phyloP scores from a whole-genome alignment of 2,888 invertebrate species.

The Polydrusus cervinus region DNA sequence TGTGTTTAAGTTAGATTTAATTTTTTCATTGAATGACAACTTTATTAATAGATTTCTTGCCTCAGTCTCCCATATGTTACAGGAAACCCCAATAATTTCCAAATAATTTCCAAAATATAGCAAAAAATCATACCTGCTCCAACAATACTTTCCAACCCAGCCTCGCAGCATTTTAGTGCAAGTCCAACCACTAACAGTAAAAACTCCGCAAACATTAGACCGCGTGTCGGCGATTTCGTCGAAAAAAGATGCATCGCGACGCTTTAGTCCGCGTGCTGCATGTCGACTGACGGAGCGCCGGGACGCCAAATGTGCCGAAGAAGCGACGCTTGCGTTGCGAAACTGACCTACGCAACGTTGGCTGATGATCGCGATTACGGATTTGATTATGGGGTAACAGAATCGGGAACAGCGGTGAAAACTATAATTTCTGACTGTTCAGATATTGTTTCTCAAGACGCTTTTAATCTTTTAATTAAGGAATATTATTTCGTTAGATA shows the following conservation, averaged over 20 bases:
- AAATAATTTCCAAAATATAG: too few relatives aligned
- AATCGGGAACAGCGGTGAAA: constrained; percentile 6
- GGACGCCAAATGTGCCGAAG: constrained; percentile 22
- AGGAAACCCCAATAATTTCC: too few relatives aligned
- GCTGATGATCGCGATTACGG: constrained; percentile 35
- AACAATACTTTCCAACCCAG: constrained; percentile 45
- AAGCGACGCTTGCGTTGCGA: constrained; percentile 52
- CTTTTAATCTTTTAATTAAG: background rate
- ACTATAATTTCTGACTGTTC: constrained; percentile 6
- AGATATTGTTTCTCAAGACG: background rate
- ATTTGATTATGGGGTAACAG: constrained; percentile 25
- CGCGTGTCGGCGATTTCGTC: constrained; percentile 38
- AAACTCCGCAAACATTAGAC: constrained; percentile 45
- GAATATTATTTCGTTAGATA: background rate
- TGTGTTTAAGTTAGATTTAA: too few relatives aligned
- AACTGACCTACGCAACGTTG: constrained; percentile 53
- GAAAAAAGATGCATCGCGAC: constrained; percentile 17
- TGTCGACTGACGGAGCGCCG: constrained; percentile 40
- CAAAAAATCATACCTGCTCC: constrained; percentile 43
- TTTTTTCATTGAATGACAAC: too few relatives aligned
- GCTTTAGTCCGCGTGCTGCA: constrained; percentile 30
- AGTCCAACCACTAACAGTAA: constrained; percentile 42
- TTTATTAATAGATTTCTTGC: too few relatives aligned
- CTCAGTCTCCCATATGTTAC: too few relatives aligned
- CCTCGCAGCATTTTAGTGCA: constrained; percentile 43